These are phyloP conservation scores for Isichthys henryi DNA, from an alignment of 2,113 vertebrate genomes.

Conservation along the genomic window DNA sequence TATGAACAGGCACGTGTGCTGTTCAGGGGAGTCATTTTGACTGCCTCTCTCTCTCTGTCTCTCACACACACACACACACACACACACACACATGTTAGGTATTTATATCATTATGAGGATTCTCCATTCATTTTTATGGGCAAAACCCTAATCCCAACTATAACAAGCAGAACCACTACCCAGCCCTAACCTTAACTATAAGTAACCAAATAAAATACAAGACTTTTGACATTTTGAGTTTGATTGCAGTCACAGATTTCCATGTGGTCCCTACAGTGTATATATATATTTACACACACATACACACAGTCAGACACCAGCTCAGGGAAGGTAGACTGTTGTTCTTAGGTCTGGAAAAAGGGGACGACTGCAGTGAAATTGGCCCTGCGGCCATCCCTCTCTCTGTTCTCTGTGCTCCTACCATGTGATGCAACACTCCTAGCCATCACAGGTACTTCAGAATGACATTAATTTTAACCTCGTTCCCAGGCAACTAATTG, in stretches of 20 bases:
- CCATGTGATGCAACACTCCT: neutral
- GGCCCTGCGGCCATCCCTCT: neutral
- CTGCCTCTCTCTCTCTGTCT: neutral
- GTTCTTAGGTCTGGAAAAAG: neutral
- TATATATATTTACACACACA: neutral
- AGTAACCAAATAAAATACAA: neutral
- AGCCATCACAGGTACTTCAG: neutral
- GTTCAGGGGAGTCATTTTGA: neutral
- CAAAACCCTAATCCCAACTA: neutral
- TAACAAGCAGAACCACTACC: neutral
- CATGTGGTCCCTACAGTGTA: neutral
- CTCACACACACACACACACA: too few species aligned
- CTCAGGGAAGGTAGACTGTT: neutral
- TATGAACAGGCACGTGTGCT: slow-evolving; percentile 6
- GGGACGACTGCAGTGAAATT: neutral
- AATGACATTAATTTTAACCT: neutral
- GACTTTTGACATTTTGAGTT: neutral
- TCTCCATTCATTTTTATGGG: neutral
- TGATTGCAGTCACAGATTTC: neutral
- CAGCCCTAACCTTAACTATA: neutral
- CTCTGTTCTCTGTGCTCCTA: neutral
- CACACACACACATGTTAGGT: too few species aligned
- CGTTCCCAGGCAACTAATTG: neutral
- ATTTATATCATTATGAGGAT: neutral
- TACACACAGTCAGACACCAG: neutral